These are phyloP conservation scores for Anthopleura xanthogrammica DNA, from an alignment of 92 coral and sea anemone species.

Conservation along the genomic window DNA sequence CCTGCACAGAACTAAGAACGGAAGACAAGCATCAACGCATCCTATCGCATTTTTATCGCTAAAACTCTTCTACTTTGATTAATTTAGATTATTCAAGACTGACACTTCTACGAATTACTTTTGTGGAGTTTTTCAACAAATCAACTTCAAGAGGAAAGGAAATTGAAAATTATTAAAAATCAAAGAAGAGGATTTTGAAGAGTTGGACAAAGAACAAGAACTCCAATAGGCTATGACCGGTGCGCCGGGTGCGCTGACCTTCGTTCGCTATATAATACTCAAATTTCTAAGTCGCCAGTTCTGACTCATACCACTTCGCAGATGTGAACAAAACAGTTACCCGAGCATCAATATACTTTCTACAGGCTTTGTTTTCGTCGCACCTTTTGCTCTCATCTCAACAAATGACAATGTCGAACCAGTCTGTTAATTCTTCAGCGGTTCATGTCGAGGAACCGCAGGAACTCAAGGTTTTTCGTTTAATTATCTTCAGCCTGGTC, in stretches of 20 bases:
- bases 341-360: not conserved
- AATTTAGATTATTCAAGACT: not conserved
- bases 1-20: not conserved
- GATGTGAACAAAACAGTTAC: not conserved
- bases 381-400: not conserved
- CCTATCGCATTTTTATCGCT: not conserved
- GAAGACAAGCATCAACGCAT: not conserved
- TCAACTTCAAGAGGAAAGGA: not conserved
- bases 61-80: not conserved
- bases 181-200: not conserved
- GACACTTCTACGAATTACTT: not conserved
- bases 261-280: not conserved
- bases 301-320: not conserved
- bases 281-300: slow-evolving; percentile 9
- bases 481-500: slow-evolving; percentile 29
- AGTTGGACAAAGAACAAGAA: not conserved
- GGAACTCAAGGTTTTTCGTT: slow-evolving; percentile 38
- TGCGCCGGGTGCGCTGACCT: slow-evolving; percentile 4
- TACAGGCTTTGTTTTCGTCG: not conserved
- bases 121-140: not conserved
- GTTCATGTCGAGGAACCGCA: slow-evolving; percentile 12
- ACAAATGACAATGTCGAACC: not conserved
- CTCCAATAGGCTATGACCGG: not conserved
- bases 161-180: not conserved
- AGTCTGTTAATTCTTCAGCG: not conserved